These are phyloP conservation scores for Phylloscopus trochilus DNA, from an alignment of 2,113 vertebrate species.

Conservation along the genomic window DNA sequence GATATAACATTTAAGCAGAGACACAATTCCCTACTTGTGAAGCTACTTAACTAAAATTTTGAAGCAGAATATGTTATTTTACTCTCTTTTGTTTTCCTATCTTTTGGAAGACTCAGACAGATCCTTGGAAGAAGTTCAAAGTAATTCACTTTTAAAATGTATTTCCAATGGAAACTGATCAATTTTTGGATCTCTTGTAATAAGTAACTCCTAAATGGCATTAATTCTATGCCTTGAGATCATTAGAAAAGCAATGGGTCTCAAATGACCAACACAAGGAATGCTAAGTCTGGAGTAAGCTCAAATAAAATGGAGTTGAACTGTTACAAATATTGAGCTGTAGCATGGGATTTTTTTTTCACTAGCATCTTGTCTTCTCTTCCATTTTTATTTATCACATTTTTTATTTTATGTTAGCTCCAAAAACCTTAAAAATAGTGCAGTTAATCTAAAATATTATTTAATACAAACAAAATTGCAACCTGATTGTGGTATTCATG, in stretches of 20 bases:
- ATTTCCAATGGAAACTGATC: background rate
- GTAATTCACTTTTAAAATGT: rapidly evolving
- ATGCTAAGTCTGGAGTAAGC: background rate
- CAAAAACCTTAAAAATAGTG: background rate
- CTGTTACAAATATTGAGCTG: background rate
- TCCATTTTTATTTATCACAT: background rate
- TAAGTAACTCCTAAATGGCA: background rate
- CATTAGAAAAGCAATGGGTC: background rate
- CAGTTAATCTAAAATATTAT: background rate
- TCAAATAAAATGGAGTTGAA: background rate
- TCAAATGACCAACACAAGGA: background rate
- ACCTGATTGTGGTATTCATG: background rate
- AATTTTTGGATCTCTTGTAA: background rate
- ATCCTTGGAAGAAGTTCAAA: background rate
- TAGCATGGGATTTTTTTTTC: background rate
- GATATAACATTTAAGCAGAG: background rate
- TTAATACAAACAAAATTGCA: background rate
- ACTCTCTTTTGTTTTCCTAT: background rate
- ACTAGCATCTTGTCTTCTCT: background rate
- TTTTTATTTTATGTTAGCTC: background rate
- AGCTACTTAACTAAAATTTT: background rate
- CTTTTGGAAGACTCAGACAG: background rate
- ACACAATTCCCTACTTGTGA: background rate
- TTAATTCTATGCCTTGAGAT: background rate
- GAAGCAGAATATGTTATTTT: background rate